Base-by-base conservation (phyloP, 2,888 invertebrate species). In the Aleiodes leptofemur region DNA sequence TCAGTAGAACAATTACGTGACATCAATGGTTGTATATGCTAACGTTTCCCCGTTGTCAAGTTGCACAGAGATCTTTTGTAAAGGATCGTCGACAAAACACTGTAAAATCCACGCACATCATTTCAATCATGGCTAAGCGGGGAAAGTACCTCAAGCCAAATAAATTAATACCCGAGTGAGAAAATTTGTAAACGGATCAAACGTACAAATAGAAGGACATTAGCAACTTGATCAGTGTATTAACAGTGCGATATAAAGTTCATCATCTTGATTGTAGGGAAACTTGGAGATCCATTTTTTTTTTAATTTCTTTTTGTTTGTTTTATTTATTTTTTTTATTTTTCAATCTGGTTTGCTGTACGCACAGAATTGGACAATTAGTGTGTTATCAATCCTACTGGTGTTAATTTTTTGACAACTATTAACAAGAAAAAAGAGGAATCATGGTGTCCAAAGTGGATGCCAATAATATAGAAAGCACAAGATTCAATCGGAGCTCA, bases 391-490 rank as follows among this genome's bases (percentile, higher is more conserved):
- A 9, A 7, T 43, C 3, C 43, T 9, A 7, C 43, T 38, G 6
- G 38, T 38, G 38, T 1, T 38, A 8, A 38, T 38, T 16, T 31
- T 38, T 34, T 14, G 9, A 31, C 7, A 55, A 38, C 5, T 34
- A 34, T 56, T 16, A 31, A 7, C 23, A 23, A 9, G 69, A 61
- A 53, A 61, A 72, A 69, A 53, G 69, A 43, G 74, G 79, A 82
- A 82, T 81, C 83, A 86, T 86, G 86, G 84, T 86, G 76, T 86
- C 86, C 79, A 84, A 82, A 80, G 80, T 81, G 77, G 82, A 84
- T 78, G 80, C 56, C 13, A 76, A 77, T 74, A 76, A 73, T 43
- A 64, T 73, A 31, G 66, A 70, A 56, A 76, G 43, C 73, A 72
- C 69, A 69, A 77, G 55, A 61, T 72, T 68, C 72, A 80, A 23